Percentiles rank a stretch among this genome's conserved stretches.
Conservation (phyloP, 2,113 vertebrate genomes). For the Pangasianodon hypophthalmus region DNA sequence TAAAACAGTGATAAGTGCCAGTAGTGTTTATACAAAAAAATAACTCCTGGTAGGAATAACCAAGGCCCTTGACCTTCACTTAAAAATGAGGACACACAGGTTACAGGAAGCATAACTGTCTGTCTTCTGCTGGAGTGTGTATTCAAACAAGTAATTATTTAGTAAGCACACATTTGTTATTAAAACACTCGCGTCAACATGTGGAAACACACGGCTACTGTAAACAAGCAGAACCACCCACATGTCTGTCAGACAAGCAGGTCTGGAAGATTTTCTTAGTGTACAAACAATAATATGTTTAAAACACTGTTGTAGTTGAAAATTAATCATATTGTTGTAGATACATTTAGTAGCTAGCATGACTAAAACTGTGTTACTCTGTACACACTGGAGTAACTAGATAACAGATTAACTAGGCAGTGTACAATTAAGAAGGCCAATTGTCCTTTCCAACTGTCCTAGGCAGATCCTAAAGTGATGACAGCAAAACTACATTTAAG, state of each 20-base stretch:
- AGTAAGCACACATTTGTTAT: constrained; percentile 48
- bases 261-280: background rate
- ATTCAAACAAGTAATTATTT: constrained; percentile 49
- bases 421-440: background rate
- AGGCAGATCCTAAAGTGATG: background rate
- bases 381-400: background rate
- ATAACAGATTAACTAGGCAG: background rate
- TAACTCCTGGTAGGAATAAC: background rate
- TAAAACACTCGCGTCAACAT: constrained; percentile 25
- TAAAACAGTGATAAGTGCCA: background rate
- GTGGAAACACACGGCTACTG: constrained; percentile 21
- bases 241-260: background rate
- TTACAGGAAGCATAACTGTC: constrained; percentile 9
- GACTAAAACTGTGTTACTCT: background rate
- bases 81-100: background rate
- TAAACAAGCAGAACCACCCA: constrained; percentile 30
- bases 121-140: constrained; percentile 17
- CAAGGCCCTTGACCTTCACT: background rate
- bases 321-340: background rate
- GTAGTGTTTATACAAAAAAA: background rate
- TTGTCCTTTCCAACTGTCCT: background rate
- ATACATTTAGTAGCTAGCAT: background rate
- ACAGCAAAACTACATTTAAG: background rate
- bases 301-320: background rate
- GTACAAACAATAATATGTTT: background rate